Conservation (phyloP, 1,140 invertebrate species). For the Cyclina sinensis region DNA sequence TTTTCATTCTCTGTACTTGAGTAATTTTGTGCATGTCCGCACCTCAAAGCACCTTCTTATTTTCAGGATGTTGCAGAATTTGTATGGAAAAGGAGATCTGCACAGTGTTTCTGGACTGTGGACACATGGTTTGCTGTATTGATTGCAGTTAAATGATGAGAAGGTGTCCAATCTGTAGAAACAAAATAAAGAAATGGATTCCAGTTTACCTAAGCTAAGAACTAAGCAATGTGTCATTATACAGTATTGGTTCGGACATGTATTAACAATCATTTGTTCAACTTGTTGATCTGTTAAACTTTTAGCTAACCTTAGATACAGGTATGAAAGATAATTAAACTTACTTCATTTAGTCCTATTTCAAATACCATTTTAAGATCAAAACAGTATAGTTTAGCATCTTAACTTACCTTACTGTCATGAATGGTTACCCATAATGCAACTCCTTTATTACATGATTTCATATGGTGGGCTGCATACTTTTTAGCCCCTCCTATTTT, state of each 20-base stretch:
- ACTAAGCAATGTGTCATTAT: background rate
- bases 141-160: background rate
- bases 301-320: background rate
- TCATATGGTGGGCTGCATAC: background rate
- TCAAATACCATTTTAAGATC: too few relatives aligned
- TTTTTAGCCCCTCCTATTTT: conserved; percentile 8
- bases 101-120: conserved; percentile 9
- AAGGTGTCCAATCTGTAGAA: conserved; percentile 16
- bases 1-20: background rate
- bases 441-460: background rate
- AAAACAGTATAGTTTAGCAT: too few relatives aligned
- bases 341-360: too few relatives aligned
- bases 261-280: background rate
- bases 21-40: background rate
- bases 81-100: background rate
- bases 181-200: background rate
- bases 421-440: background rate
- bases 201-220: background rate
- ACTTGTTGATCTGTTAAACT: background rate
- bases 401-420: too few relatives aligned
- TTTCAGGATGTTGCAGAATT: conserved; percentile 18
- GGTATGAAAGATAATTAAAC: background rate
- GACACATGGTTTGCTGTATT: background rate
- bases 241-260: background rate
- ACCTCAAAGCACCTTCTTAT: background rate